Percentiles rank a stretch among this genome's conserved stretches.
phyloP scores from a whole-genome alignment of 1,140 invertebrate species.

The Belonocnema kinseyi region DNA sequence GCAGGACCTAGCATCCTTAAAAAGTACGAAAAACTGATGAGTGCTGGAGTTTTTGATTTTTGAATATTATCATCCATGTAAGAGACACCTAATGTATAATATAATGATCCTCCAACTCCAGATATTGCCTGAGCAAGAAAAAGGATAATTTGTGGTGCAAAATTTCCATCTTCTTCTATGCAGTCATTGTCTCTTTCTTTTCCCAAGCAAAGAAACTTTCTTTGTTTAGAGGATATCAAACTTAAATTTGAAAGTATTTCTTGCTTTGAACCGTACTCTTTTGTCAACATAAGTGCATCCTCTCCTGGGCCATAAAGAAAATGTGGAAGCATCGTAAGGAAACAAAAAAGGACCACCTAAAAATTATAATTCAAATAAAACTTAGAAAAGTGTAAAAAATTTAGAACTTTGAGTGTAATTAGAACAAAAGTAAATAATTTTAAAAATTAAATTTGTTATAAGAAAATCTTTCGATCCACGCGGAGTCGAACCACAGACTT shows the following conservation, averaged over 20 bases:
- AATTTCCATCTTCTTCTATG: constrained; percentile 77
- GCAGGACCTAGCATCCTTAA: constrained; percentile 84
- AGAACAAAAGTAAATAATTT: too few species aligned
- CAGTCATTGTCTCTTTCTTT: constrained; percentile 73
- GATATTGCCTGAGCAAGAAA: constrained; percentile 82
- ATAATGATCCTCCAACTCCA: constrained; percentile 81
- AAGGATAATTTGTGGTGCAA: constrained; percentile 78
- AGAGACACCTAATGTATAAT: constrained; percentile 82
- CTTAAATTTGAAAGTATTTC: constrained; percentile 41
- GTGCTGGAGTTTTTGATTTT: constrained; percentile 81
- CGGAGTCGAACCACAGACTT: too few species aligned
- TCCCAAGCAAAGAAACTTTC: constrained; percentile 67
- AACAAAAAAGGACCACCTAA: constrained; percentile 80
- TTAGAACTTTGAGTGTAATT: too few species aligned
- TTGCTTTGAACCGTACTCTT: constrained; percentile 77
- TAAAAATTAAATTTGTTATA: too few species aligned
- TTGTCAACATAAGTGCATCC: constrained; percentile 80
- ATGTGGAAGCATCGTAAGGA: constrained; percentile 83
- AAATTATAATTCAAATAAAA: constrained; percentile 6
- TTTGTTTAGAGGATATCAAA: constrained; percentile 58
- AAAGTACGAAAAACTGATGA: constrained; percentile 83
- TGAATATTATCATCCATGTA: constrained; percentile 85
- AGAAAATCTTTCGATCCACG: too few species aligned
- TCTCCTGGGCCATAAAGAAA: constrained; percentile 84
- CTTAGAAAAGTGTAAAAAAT: not conserved